These are phyloP conservation scores for Catocala fraxini DNA, from an alignment of 2,888 invertebrate genomes.

Conservation along the genomic window DNA sequence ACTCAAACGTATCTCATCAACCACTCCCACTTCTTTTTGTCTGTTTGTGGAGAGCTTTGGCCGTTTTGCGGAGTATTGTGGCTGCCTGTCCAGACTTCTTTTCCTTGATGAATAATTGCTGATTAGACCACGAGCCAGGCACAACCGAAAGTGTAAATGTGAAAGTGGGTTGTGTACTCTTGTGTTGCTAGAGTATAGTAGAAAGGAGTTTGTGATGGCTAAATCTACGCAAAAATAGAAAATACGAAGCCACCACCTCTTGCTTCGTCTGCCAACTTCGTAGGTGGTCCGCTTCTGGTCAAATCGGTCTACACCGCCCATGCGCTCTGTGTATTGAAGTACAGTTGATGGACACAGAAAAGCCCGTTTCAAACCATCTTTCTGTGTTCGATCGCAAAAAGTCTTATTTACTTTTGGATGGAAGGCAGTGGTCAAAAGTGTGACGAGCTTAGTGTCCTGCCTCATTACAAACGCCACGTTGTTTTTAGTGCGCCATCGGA, in stretches of 20 bases:
- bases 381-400: slow-evolving; percentile 34
- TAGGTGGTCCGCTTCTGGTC: slow-evolving; percentile 36
- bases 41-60: slow-evolving; percentile 18
- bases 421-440: slow-evolving; percentile 40
- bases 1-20: slow-evolving; percentile 27
- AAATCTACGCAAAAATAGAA: slow-evolving; percentile 45
- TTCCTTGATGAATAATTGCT: slow-evolving; percentile 24
- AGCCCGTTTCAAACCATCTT: slow-evolving; percentile 38
- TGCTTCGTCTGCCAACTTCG: slow-evolving; percentile 25
- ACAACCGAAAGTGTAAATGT: slow-evolving; percentile 11
- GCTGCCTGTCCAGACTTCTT: slow-evolving; percentile 17
- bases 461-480: slow-evolving; percentile 42
- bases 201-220: slow-evolving; percentile 27
- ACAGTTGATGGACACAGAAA: slow-evolving; percentile 30
- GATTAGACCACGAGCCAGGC: slow-evolving; percentile 14
- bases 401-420: slow-evolving; percentile 23
- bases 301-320: slow-evolving; percentile 39
- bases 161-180: slow-evolving; percentile 18
- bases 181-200: slow-evolving; percentile 14
- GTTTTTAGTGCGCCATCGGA: slow-evolving; percentile 31
- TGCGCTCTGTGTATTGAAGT: slow-evolving; percentile 34
- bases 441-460: slow-evolving; percentile 42
- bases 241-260: slow-evolving; percentile 38
- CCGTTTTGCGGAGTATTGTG: slow-evolving; percentile 17
- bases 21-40: slow-evolving; percentile 22